phyloP scores from a whole-genome alignment of 2,797 vertebrate genomes.

The Sandelia bainsii region DNA sequence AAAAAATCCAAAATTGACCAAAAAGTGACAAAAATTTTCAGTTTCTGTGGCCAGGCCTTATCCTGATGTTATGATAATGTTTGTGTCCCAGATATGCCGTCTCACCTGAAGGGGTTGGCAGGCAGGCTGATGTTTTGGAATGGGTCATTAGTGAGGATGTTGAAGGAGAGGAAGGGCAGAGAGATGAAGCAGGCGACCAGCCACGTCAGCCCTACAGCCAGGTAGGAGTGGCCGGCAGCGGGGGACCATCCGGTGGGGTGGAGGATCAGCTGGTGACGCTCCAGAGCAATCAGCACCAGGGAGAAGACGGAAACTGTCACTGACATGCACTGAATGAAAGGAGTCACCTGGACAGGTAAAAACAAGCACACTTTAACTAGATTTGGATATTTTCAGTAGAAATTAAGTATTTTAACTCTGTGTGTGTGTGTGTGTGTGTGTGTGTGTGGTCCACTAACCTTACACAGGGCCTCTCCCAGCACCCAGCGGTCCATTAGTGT shows the following conservation, averaged over 20 bases:
- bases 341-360: conserved; percentile 72
- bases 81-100: neutral
- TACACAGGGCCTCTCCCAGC: conserved; percentile 85
- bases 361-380: neutral
- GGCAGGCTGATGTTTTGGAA: conserved; percentile 86
- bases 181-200: conserved; percentile 84
- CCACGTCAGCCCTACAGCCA: conserved; percentile 86
- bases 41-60: neutral
- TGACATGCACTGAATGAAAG: conserved; percentile 86
- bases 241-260: conserved; percentile 88
- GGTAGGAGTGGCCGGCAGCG: conserved; percentile 82
- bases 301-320: conserved; percentile 87
- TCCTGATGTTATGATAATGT: neutral
- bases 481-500: conserved; percentile 89
- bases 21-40: too few species aligned
- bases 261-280: conserved; percentile 87
- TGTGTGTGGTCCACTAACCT: conserved; percentile 64
- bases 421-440: neutral
- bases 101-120: conserved; percentile 80
- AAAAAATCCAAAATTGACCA: too few species aligned
- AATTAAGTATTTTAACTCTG: too few species aligned
- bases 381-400: neutral
- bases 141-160: conserved; percentile 84
- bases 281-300: conserved; percentile 86
- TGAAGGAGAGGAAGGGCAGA: conserved; percentile 87